phyloP scores from a whole-genome alignment of 2,797 vertebrate genomes.

The Gouania willdenowi region DNA sequence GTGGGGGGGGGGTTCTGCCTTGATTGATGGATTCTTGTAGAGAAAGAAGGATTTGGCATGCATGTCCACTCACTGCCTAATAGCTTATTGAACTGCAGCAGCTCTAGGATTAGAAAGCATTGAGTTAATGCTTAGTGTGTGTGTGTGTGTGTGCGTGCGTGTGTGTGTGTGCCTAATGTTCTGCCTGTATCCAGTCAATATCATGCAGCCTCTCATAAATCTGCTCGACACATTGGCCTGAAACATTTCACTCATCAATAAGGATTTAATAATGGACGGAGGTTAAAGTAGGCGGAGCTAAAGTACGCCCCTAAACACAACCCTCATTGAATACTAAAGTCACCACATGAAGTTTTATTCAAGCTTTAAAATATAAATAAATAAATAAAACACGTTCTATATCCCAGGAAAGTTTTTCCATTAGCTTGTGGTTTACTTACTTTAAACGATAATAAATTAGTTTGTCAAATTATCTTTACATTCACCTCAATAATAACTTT shows the following conservation, averaged over 20 bases:
- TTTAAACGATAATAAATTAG: no score
- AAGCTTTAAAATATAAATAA: no score
- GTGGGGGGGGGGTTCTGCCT: constrained; percentile 25
- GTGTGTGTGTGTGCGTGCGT: constrained; percentile 2
- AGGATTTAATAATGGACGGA: constrained; percentile 62
- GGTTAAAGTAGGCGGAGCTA: no score
- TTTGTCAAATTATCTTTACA: no score
- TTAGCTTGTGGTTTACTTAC: no score
- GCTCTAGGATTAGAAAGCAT: constrained; percentile 71
- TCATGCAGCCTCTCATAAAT: constrained; percentile 56
- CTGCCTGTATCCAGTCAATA: constrained; percentile 56
- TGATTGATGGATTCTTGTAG: constrained; percentile 67
- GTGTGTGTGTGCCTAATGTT: constrained; percentile 51
- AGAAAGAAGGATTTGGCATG: constrained; percentile 68
- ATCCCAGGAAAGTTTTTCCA: no score
- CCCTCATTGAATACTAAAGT: no score
- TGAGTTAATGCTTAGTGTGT: constrained; percentile 51
- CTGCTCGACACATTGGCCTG: constrained; percentile 60
- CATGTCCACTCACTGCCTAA: constrained; percentile 73
- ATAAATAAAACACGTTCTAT: no score
- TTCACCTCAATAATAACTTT: no score
- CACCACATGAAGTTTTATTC: no score
- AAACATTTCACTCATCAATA: constrained; percentile 72
- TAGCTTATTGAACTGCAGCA: constrained; percentile 74
- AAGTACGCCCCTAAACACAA: no score